Base-by-base conservation (phyloP, 64 coral and sea anemone genomes). In the Platygyra sinensis region DNA sequence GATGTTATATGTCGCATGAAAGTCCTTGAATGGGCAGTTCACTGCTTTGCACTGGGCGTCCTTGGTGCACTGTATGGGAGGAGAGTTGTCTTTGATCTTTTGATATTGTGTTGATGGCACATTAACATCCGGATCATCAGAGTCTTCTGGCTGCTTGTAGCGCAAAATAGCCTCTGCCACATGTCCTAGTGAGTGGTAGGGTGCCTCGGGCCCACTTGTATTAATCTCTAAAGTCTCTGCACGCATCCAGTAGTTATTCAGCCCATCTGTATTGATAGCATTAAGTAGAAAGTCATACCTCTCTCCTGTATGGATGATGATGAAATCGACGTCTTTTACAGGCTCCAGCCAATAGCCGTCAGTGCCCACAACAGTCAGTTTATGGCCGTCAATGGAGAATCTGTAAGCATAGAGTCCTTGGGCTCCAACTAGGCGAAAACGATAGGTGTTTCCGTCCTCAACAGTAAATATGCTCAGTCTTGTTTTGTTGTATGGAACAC, bases 391-490 rank as follows among this genome's bases (percentile, higher is more conserved):
- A 24, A 96, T 86, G 46, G 86, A 91, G 18, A 96, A 83, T 69
- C 60, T 92, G 90, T 92, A 92, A 51, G 94, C 75, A 86, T 92
- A 96, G 10, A 73, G 22, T 2, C 61, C 60, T 88, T 90, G 89
- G 33, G 94, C 83, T 71, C 89, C 89, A 77, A 96, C 51, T 24
- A 96, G 49, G 0, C 89, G 77, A 30, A 96, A 85, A 17, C 86
- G 63, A 86, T 96, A 92, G 42, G 67, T 96, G n/a, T 78, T 74
- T 32, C 88, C 79, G 2, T 18, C 0, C 60, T 67, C 73, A 10
- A 96, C 94, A 30, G 65, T 86, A n/a, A 96, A 96, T 42, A 91
- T 79, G 17, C 89, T 92, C 50, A 95, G 75, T 67, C 60, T 72
- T 27, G 94, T 52, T 86, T 92, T 60, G 17, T 20, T 69, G 75